Base-by-base conservation (phyloP, 2,113 vertebrate species). In the Malurus elegans region DNA sequence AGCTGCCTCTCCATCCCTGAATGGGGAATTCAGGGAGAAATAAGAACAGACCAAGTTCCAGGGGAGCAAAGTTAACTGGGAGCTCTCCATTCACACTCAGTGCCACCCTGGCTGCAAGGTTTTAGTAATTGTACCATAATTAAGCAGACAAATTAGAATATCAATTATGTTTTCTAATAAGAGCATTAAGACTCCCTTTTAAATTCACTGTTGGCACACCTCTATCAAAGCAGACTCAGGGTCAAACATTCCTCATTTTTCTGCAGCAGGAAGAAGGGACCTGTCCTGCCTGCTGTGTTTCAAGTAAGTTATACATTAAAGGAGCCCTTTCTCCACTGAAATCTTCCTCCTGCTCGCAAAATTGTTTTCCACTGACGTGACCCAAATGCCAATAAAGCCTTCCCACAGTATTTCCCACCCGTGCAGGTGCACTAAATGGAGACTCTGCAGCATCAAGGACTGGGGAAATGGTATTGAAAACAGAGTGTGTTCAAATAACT, bases 391-490 rank as follows among this genome's bases (percentile, higher is more conserved):
- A 57, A 76, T 24, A 17, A 40, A 70, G 18, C n/a, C 45, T 34
- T 91, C 58, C 36, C 24, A 50, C 21, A 16, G 15, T 15, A 50
- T 80, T 92, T 90, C 79, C 60, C 65, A 60, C 61, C 14, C 13
- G 75, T 76, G 62, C 6, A 75, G 29, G 53, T 62, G 73, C 56
- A 62, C 85, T 94, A 90, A 92, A 84, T 34, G 34, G 62, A 88
- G 70, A 60, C 36, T 76, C 38, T 36, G 64, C 54, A 58, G 73
- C 86, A 83, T 89, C 78, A 95, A 92, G 83, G 84, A 54, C 60
- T 69, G 36, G 82, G 85, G 70, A 95, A 76, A 72, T 9, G 45
- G 53, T 19, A 73, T 21, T 75, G 85, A 93, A 86, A 97, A 44
- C 38, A 70, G 74, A 18, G 8, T 14, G 16, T 34, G 74, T 74